Evolutionary conservation across 2,888 invertebrate genomes (phyloP).

Genomic region (Saturnia japonica): DNA sequence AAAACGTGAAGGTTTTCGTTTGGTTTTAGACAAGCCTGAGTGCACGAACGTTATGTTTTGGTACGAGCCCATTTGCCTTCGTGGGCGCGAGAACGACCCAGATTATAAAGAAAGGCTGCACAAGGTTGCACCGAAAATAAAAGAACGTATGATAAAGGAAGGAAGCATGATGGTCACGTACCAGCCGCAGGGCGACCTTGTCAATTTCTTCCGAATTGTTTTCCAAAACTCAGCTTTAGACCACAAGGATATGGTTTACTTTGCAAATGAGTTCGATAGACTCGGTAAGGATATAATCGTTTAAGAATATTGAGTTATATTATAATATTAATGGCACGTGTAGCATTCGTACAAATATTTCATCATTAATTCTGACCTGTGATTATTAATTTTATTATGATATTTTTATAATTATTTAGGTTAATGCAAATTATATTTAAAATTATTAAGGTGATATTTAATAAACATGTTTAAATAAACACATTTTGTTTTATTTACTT

Average conservation of each 20-base stretch:
- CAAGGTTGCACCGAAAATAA: constrained; percentile 94
- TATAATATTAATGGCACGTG: constrained; percentile 31
- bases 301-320: constrained; percentile 36
- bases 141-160: constrained; percentile 96
- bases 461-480: background rate
- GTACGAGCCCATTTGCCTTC: constrained; percentile 92
- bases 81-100: constrained; percentile 75
- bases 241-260: constrained; percentile 91
- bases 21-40: constrained; percentile 90
- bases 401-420: constrained; percentile 3
- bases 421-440: constrained; percentile 1
- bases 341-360: constrained; percentile 47
- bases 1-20: constrained; percentile 86
- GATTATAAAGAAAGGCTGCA: constrained; percentile 86
- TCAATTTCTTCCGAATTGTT: constrained; percentile 97
- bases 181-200: constrained; percentile 91
- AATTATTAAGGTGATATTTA: background rate
- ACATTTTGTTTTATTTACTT: background rate
- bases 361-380: constrained; percentile 54
- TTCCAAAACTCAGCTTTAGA: constrained; percentile 94
- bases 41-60: constrained; percentile 98
- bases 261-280: constrained; percentile 93
- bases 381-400: constrained; percentile 46
- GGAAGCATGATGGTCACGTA: constrained; percentile 98
- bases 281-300: constrained; percentile 86